Evolutionary conservation across 2,113 vertebrate genomes (phyloP).

Genomic region (Monopterus albus): DNA sequence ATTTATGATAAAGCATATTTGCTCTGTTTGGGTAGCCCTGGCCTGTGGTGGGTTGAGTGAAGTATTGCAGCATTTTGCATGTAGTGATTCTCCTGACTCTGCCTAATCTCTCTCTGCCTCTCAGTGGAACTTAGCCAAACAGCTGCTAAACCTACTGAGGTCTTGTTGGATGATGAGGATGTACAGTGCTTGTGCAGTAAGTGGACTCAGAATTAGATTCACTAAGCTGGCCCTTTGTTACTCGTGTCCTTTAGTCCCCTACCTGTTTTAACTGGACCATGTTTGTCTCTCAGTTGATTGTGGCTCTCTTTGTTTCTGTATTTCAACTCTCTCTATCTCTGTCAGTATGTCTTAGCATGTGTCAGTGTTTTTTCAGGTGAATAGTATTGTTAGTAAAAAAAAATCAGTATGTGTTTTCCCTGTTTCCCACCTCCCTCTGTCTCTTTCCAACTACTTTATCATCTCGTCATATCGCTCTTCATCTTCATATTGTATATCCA

Average conservation of each 20-base stretch:
- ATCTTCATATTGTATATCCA: background rate
- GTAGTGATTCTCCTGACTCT: constrained; percentile 56
- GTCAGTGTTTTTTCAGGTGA: constrained; percentile 17
- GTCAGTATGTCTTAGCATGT: background rate
- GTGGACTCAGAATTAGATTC: constrained; percentile 3
- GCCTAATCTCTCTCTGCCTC: constrained; percentile 42
- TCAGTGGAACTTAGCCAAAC: constrained; percentile 56
- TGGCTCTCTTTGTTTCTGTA: background rate
- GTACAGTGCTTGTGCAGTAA: constrained; percentile 12
- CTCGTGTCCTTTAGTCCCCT: background rate
- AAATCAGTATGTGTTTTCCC: constrained; percentile 15
- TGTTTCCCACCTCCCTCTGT: background rate
- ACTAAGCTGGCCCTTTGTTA: constrained; percentile 1
- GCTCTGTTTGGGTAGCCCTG: constrained; percentile 41
- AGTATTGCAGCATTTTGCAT: constrained; percentile 23
- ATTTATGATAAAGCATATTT: constrained; percentile 34
- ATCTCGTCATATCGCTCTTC: background rate
- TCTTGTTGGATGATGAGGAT: constrained; percentile 27
- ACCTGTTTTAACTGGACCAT: constrained; percentile 9
- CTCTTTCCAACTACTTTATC: constrained; percentile 6
- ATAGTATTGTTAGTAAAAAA: constrained; percentile 4
- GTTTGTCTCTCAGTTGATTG: constrained; percentile 15
- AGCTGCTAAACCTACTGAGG: constrained; percentile 41
- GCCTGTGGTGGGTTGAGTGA: constrained; percentile 27
- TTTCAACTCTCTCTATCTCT: constrained; percentile 18